Evolutionary conservation across 2,113 vertebrate species (phyloP), one percentile per base, ranked within the genome.

Genomic region (Agelaius tricolor): DNA sequence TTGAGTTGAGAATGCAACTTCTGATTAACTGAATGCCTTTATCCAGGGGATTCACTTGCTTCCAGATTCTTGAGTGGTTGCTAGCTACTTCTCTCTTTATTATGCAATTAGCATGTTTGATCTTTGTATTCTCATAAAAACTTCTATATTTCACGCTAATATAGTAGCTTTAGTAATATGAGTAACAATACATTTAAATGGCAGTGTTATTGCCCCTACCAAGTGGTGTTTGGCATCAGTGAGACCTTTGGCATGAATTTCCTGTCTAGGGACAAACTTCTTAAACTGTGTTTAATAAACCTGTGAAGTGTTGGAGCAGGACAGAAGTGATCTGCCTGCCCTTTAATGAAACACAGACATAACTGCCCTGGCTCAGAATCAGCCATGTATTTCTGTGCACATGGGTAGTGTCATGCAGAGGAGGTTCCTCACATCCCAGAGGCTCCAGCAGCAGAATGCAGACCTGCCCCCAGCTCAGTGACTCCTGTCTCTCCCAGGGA

Each of bases 201-300:
- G 47, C 62, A 69, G 52, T 68, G 52, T 68, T 90, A 57, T 30
- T 92, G 47, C 33, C 33, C 54, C 23, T 84, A 65, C 49, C 44
- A n/a, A 72, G 22, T 44, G 66, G 44, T 65, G n/a, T 33, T 90
- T 81, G 90, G 76, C 65, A 41, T 74, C 84, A 59, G 2, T 59
- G 49, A 82, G 81, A 76, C 78, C 67, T 91, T 91, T 88, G 82
- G 85, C 82, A 92, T 46, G 67, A 44, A 83, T 91, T 55, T 94
- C 67, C 75, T 86, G 52, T 67, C 73, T 35, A 18, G 58, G 65
- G 28, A 77, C 75, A 92, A 84, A 90, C 86, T 96, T 80, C 72
- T 89, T 89, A 51, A 69, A 52, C 59, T 43, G 55, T 90, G 47
- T 96, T 93, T 90, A 86, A 85, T 94, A 90, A 91, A 85, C 59